Percentiles rank a stretch among this genome's conserved stretches.
Evolutionary conservation across 1,140 invertebrate genomes (phyloP).

Genomic region (Drosophila eugracilis): DNA sequence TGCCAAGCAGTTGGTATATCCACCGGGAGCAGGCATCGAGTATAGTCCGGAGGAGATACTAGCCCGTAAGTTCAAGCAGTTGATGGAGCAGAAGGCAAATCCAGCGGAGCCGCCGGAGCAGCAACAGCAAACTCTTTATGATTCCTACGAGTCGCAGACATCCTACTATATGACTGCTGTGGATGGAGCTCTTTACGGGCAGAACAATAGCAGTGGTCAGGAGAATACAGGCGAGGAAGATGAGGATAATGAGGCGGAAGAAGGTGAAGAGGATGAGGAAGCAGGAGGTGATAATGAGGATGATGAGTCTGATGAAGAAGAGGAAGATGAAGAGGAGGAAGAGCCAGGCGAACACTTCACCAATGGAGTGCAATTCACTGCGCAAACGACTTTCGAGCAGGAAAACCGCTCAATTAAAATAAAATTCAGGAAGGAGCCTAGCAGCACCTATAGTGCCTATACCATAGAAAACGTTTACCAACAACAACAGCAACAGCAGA

Average conservation of each 20-base stretch:
- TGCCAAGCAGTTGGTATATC: conserved; percentile 78
- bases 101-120: conserved; percentile 29
- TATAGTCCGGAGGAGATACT: conserved; percentile 81
- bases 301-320: conserved; percentile 41
- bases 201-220: conserved; percentile 30
- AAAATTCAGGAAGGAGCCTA: conserved; percentile 78
- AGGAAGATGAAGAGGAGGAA: conserved; percentile 44
- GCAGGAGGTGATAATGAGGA: conserved; percentile 39
- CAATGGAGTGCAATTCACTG: conserved; percentile 65
- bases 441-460: conserved; percentile 78
- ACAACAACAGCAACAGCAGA: conserved; percentile 54
- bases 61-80: conserved; percentile 57
- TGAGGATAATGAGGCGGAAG: conserved; percentile 34
- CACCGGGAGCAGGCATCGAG: conserved; percentile 64
- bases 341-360: conserved; percentile 34
- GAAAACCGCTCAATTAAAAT: conserved; percentile 82
- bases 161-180: conserved; percentile 69
- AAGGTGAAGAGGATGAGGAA: conserved; percentile 30
- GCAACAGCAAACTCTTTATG: conserved; percentile 45
- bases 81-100: conserved; percentile 38
- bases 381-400: conserved; percentile 66
- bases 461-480: conserved; percentile 78
- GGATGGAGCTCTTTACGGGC: conserved; percentile 52
- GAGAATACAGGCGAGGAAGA: conserved; percentile 36
- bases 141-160: conserved; percentile 56